A percentile compares a stretch with the other conserved stretches of the same genome.
Evolutionary conservation across 2,797 vertebrate species (phyloP).

Genomic region (Denticeps clupeoides): DNA sequence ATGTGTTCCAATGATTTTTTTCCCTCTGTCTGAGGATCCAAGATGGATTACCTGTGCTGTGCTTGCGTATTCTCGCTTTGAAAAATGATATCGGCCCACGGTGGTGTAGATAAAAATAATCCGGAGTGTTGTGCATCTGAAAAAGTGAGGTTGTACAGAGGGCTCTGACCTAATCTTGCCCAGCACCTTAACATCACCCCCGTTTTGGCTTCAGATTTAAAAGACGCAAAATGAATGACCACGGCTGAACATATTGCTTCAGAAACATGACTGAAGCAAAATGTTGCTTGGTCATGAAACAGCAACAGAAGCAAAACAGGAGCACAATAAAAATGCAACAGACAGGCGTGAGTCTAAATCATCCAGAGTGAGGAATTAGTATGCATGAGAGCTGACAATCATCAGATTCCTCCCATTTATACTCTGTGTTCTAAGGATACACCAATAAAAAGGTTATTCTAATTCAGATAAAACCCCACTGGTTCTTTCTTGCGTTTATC

Average conservation of each 20-base stretch:
- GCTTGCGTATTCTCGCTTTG: constrained; percentile 61
- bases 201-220: background rate
- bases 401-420: too few species aligned
- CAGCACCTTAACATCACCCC: constrained; percentile 44
- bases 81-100: constrained; percentile 61
- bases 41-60: constrained; percentile 68
- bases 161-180: constrained; percentile 49
- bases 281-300: too few species aligned
- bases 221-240: constrained; percentile 29
- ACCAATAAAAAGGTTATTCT: too few species aligned
- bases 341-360: too few species aligned
- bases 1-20: constrained; percentile 58
- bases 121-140: constrained; percentile 26
- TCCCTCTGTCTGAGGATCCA: constrained; percentile 59
- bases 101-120: constrained; percentile 66
- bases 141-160: constrained; percentile 23
- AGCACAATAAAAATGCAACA: too few species aligned
- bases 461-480: too few species aligned
- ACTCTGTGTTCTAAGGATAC: too few species aligned
- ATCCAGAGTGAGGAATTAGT: too few species aligned
- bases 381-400: too few species aligned
- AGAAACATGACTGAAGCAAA: background rate
- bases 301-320: too few species aligned
- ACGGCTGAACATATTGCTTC: background rate
- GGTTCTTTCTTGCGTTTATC: too few species aligned